Evolutionary conservation across 2,113 vertebrate species (phyloP), one percentile per base, ranked within the genome.

Genomic region (Lasiurus cinereus): DNA sequence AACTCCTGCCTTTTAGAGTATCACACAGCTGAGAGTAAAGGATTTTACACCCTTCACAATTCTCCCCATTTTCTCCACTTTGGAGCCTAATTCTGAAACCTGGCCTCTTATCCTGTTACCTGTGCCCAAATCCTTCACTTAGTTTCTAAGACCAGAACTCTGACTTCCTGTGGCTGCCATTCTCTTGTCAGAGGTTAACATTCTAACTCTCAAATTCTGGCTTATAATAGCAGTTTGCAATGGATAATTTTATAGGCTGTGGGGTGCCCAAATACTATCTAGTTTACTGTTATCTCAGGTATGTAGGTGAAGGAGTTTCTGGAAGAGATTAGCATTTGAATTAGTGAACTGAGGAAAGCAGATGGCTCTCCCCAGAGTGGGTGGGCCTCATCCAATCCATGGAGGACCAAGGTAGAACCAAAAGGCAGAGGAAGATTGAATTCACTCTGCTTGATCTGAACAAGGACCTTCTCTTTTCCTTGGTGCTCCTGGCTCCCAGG

Each of bases 11-110:
- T 62, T 76, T 76, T 48, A 80, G 54, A 73, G 21, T 14, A 29
- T 39, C n/a, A 21, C 18, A 10, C 9, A n/a, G 66, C 33, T 69
- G 48, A 82, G 39, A 72, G 33, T 19, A 14, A 46, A 67, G 8
- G 21, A 0, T 62, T 0, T 22, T 50, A 24, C 0, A 70, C 18
- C 1, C 2, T 19, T 33, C 76, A 21, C 2, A 33, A 13, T 46
- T 93, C 59, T 84, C 16, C 19, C 80, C 1, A 11, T 18, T 39
- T 48, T 87, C 43, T 76, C 27, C 27, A 27, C 50, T 91, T 54
- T 15, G 22, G 43, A 15, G 82, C 21, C 29, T 43, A 24, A n/a
- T 93, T 90, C 79, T 91, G 76, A 22, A 50, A 56, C 66, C n/a
- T 39, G 36, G 52, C 21, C 79, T 74, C n/a, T 2, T 9, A 14